Evolutionary conservation across 2,113 vertebrate species (phyloP), one percentile per base, ranked within the genome.

Genomic region (Mirounga angustirostris): DNA sequence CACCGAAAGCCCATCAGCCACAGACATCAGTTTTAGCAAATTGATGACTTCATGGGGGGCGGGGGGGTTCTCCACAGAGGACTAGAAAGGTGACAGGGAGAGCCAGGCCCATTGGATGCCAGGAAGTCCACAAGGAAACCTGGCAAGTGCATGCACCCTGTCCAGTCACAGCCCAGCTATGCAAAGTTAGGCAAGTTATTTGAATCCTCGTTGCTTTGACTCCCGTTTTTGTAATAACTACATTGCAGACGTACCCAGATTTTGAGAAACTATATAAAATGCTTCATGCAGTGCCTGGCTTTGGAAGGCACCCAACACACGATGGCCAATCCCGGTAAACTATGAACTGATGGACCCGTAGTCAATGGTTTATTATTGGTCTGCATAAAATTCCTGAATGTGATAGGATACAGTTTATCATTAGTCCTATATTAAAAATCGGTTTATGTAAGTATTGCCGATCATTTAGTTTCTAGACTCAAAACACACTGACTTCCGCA

Each of bases 281-380:
- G 24, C 69, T 86, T 21, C 21, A 5, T 3, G 13, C 0, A 16
- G 40, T 11, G 16, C 40, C 33, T 40, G 26, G 28, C n/a, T 69
- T 18, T 40, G 11, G 26, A 9, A 84, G 61, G 28, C 12, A 5
- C 36, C 24, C 3, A 40, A 1, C 8, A 59, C 15, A 18, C 26
- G 4, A 22, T 5, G 40, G 33, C 56, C 10, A 7, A 24, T 22
- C 10, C 1, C 0, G 4, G 0, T 19, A 15, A 36, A 50, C 36
- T 2, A 0, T 9, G 40, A 18, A 24, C 5, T 7, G 7, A 26
- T 4, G 12, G 4, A 1, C 14, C 11, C 2, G 7, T 3, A 9
- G 4, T 30, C 69, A 14, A 2, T 4, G 33, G 19, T 11, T 74
- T 26, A 46, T 46, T 24, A 28, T 0, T 6, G 0, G 52, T 30